Conservation (phyloP, 2,797 vertebrate species). For the Perodicticus potto region DNA sequence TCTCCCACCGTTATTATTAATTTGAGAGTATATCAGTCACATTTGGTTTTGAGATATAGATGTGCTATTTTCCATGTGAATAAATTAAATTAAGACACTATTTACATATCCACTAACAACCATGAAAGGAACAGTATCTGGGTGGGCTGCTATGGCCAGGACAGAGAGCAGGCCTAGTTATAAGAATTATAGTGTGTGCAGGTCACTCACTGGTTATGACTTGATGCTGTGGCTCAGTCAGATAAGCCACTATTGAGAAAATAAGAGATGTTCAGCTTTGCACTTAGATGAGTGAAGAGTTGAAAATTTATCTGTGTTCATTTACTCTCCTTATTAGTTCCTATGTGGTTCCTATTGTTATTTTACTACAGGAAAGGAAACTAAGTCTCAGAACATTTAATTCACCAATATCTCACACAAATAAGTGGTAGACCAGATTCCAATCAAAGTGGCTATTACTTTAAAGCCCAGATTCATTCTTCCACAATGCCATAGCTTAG, state of each 20-base stretch:
- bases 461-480: not conserved
- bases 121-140: not conserved
- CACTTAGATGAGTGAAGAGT: not conserved
- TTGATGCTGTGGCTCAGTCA: not conserved
- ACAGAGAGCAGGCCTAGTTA: not conserved
- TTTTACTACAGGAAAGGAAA: slow-evolving; percentile 27
- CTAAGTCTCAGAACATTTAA: not conserved
- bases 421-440: not conserved
- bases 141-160: not conserved
- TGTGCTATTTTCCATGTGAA: not conserved
- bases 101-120: not conserved
- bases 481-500: not conserved
- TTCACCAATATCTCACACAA: not conserved
- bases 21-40: not conserved
- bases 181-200: not conserved
- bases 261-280: slow-evolving; percentile 8
- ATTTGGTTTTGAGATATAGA: not conserved
- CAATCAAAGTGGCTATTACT: not conserved
- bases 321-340: not conserved
- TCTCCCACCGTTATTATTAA: not conserved
- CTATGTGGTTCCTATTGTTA: not conserved
- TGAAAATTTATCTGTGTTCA: slow-evolving; percentile 1
- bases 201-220: not conserved
- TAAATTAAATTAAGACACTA: not conserved
- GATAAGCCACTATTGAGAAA: not conserved